These are phyloP conservation scores for fruit fly (Drosophila melanogaster) DNA, from an alignment of 1,140 invertebrate genomes.

Conservation along the genomic window Release_6_plus_ISO1_MT NC_004354.4:11244001-11244500, in stretches of 20 bases:
- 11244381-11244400: constrained; percentile 20
- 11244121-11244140: not conserved
- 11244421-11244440: constrained; percentile 2
- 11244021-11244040: not conserved
- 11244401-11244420: not conserved
- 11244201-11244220: not conserved
- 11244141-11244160: no score
- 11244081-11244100: constrained; percentile 4
- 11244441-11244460: not conserved
- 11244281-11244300: not conserved
- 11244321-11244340: constrained; percentile 32
- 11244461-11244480: not conserved
- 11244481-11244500: not conserved
- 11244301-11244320: constrained; percentile 27
- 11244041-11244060: constrained; percentile 2
- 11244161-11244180: not conserved
- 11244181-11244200: not conserved
- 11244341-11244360: constrained; percentile 16
- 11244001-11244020: constrained; percentile 31
- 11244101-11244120: not conserved
- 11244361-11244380: constrained; percentile 53
- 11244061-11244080: constrained; percentile 1
- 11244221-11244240: not conserved
- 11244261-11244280: constrained; percentile 1
- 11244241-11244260: not conserved